phyloP scores from a whole-genome alignment of 2,113 vertebrate species.

The Dipodomys stephensi region DNA sequence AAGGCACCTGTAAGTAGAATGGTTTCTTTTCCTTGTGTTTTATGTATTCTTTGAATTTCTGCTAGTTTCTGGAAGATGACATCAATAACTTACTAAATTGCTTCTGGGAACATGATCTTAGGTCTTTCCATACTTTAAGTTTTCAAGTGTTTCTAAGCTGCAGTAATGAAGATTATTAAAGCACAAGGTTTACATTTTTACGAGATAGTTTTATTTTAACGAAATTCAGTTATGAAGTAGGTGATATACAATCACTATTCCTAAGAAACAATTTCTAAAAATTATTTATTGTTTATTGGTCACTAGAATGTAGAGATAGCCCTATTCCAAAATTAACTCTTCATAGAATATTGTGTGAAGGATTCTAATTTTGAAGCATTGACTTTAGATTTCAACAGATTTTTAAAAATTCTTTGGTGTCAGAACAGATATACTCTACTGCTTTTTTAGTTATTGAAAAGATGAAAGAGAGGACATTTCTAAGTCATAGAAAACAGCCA shows the following conservation, averaged over 20 bases:
- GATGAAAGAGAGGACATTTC: conserved; percentile 20
- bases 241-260: neutral
- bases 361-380: conserved; percentile 32
- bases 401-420: neutral
- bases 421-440: neutral
- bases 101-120: neutral
- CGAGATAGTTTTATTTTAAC: conserved; percentile 37
- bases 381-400: conserved; percentile 8
- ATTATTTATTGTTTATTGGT: neutral
- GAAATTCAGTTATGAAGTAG: neutral
- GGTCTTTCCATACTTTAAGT: conserved; percentile 6
- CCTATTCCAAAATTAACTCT: neutral
- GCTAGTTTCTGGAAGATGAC: neutral
- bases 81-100: conserved; percentile 22
- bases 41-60: conserved; percentile 31
- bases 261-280: conserved; percentile 1
- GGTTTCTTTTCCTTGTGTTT: neutral
- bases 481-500: conserved; percentile 1
- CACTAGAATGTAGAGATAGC: neutral
- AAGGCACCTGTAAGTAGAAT: conserved; percentile 95
- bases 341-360: neutral
- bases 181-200: neutral
- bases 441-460: conserved; percentile 41
- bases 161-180: neutral
- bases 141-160: neutral